Conservation (phyloP, 2,888 invertebrate genomes). For the Campoplex capitator region DNA sequence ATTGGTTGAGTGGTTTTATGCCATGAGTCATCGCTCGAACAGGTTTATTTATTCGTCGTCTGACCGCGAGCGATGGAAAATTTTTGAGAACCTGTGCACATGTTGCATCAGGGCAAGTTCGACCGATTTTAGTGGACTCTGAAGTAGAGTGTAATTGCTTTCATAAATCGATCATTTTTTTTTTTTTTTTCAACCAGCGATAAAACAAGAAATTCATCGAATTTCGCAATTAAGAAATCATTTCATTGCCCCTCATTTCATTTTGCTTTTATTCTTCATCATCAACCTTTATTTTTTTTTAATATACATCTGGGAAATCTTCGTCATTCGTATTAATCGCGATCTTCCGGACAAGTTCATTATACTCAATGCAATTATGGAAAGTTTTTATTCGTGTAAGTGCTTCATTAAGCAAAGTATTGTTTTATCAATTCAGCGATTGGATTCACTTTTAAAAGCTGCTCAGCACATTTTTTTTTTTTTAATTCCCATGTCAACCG, state of each 20-base stretch:
- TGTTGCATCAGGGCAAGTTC: background rate
- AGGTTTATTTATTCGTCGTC: conserved; percentile 12
- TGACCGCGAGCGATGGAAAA: conserved; percentile 40
- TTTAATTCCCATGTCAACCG: background rate
- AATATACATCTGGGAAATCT: background rate
- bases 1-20: conserved; percentile 65
- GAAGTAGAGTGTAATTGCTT: background rate
- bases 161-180: no score
- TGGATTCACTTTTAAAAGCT: background rate
- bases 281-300: background rate
- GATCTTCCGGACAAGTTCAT: background rate
- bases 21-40: conserved; percentile 70
- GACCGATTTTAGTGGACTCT: background rate
- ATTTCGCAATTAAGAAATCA: background rate
- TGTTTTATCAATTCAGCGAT: background rate
- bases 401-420: background rate
- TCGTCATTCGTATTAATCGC: background rate
- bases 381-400: background rate
- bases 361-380: background rate
- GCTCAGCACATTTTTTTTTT: conserved; percentile 6
- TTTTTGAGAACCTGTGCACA: conserved; percentile 46
- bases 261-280: background rate
- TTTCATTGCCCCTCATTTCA: background rate
- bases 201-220: background rate
- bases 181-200: background rate